Evolutionary conservation across 2,888 invertebrate species (phyloP), one percentile per base, ranked within the genome.

Genomic region (Yponomeuta sedellus): DNA sequence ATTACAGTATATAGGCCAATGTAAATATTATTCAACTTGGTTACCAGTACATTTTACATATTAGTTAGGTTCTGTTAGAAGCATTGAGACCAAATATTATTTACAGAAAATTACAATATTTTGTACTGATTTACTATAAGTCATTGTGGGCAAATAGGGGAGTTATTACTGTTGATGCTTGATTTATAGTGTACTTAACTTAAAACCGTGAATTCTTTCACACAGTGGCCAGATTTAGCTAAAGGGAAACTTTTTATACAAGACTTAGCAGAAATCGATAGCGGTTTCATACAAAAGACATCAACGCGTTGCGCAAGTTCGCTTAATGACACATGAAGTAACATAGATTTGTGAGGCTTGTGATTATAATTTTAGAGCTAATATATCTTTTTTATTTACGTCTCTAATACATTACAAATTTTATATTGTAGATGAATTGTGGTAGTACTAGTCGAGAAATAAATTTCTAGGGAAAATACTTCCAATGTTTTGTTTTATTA

Each of bases 231-330:
- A 61, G 8, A 12, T 16, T 16, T 58, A 16, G 25, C 4, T 34
- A 11, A n/a, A 34, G 1, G 2, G 61, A 34, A n/a, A 22, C 61
- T 34, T 28, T 28, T 28, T 20, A 34, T 40, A 19, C 40, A n/a
- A 10, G 25, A 20, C 10, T 59, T 59, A 59, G 10, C 12, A 40
- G n/a, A 59, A 65, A 65, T 59, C 64, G 16, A 64, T 64, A 57
- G 1, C 56, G 64, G 8, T 64, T 28, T 57, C 25, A 19, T 64
- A 64, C 57, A 64, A 64, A 64, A 64, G 64, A 64, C 28, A 28
- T 64, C 64, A 64, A 64, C 64, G 64, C 56, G 28, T 28, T 57
- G 64, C 44, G 16, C 34, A 64, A 28, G 57, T 34, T 40, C 44
- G 44, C 20, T 20, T 59, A 10, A 59, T 19, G 12, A 10, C 12